Evolutionary conservation across 2,113 vertebrate genomes (phyloP).

Genomic region (Ctenodactylus gundi): DNA sequence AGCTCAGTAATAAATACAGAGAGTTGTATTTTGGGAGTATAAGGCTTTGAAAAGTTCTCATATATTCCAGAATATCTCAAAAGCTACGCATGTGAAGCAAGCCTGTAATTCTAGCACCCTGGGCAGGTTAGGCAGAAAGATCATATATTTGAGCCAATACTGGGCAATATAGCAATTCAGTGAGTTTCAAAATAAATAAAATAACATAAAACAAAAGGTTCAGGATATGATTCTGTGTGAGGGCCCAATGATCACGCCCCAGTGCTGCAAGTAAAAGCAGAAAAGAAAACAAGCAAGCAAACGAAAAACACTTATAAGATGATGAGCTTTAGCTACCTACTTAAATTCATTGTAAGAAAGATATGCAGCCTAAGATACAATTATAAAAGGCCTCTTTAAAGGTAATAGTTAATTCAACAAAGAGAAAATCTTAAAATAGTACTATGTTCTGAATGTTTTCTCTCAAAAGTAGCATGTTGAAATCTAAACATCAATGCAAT

Average conservation of each 20-base stretch:
- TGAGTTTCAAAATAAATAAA: too few relatives aligned
- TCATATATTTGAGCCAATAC: too few relatives aligned
- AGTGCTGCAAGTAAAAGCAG: too few relatives aligned
- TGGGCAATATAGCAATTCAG: too few relatives aligned
- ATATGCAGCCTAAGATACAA: not conserved
- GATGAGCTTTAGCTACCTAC: not conserved
- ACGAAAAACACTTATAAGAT: too few relatives aligned
- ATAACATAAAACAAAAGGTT: too few relatives aligned
- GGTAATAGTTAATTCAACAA: not conserved
- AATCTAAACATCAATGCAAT: not conserved
- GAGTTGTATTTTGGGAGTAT: not conserved
- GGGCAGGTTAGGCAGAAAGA: too few relatives aligned
- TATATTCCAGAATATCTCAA: not conserved
- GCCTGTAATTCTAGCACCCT: too few relatives aligned
- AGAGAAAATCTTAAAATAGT: not conserved
- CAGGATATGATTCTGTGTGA: too few relatives aligned
- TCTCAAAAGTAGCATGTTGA: not conserved
- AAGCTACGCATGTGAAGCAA: not conserved
- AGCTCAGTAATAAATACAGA: not conserved
- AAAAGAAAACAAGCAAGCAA: too few relatives aligned
- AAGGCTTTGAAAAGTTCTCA: not conserved
- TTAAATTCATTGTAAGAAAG: not conserved
- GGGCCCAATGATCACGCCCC: too few relatives aligned
- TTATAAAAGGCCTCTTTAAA: not conserved
- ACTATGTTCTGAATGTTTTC: not conserved